Evolutionary conservation across 2,888 invertebrate genomes (phyloP).

Genomic region (Polydesmus complanatus): DNA sequence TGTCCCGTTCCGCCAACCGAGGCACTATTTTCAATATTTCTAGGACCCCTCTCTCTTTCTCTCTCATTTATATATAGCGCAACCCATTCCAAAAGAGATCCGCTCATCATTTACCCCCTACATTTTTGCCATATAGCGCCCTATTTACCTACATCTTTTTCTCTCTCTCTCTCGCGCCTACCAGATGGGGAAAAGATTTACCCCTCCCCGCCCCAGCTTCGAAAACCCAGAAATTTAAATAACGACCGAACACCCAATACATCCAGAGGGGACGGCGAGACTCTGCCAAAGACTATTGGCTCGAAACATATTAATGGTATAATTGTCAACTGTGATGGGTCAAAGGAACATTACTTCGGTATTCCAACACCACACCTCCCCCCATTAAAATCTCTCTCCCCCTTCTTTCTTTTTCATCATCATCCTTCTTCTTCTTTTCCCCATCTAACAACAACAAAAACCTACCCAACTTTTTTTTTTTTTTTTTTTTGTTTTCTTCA

Average conservation of each 20-base stretch:
- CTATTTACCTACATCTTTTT: neutral
- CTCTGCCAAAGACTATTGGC: neutral
- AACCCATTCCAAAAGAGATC: too few relatives aligned
- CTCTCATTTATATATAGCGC: too few relatives aligned
- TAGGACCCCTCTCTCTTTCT: too few relatives aligned
- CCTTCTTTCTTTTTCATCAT: neutral
- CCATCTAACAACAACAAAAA: too few relatives aligned
- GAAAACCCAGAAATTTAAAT: neutral
- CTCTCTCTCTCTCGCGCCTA: neutral
- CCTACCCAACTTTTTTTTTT: too few relatives aligned
- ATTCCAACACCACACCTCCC: neutral
- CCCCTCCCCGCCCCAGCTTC: too few relatives aligned
- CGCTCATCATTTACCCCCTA: too few relatives aligned
- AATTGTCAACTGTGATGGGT: neutral
- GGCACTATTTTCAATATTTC: too few relatives aligned
- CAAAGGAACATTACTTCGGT: neutral
- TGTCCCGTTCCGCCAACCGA: too few relatives aligned
- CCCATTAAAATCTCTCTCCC: neutral
- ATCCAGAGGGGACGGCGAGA: neutral
- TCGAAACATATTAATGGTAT: neutral
- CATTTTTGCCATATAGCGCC: neutral
- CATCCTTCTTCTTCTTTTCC: neutral
- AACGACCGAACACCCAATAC: neutral
- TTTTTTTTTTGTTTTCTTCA: too few relatives aligned
- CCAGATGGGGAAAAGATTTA: too few relatives aligned